These are phyloP conservation scores for Syngnathus acus DNA, from an alignment of 2,797 vertebrate species.

Conservation along the genomic window DNA sequence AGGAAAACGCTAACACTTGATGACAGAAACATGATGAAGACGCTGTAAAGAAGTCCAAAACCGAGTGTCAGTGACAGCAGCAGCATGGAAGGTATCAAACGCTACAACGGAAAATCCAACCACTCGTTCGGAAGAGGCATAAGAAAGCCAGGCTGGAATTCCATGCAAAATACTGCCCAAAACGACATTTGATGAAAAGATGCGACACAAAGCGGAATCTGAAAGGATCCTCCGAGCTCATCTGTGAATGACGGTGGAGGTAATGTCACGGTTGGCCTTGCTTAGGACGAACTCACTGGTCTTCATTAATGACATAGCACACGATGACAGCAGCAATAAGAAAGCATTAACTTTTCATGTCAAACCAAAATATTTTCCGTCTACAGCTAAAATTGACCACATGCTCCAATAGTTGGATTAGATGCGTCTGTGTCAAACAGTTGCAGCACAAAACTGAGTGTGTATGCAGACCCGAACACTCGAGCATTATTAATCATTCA, in stretches of 20 bases:
- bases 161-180: too few species aligned
- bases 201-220: neutral
- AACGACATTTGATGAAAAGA: neutral
- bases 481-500: constrained; percentile 39
- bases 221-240: neutral
- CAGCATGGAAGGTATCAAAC: neutral
- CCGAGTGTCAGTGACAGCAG: neutral
- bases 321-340: neutral
- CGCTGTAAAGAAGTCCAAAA: neutral
- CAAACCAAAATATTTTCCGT: neutral
- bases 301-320: neutral
- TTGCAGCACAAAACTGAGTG: constrained; percentile 9
- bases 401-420: neutral
- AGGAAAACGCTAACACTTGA: neutral
- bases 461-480: constrained; percentile 12
- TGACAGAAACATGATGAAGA: neutral
- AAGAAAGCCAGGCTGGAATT: neutral
- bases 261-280: neutral
- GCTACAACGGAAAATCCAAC: neutral
- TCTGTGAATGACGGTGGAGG: neutral
- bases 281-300: neutral
- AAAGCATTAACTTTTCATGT: neutral
- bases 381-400: neutral
- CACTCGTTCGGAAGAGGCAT: neutral
- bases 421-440: constrained; percentile 1